Evolutionary conservation across 2,113 vertebrate genomes (phyloP).

Genomic region (Isurus oxyrinchus): DNA sequence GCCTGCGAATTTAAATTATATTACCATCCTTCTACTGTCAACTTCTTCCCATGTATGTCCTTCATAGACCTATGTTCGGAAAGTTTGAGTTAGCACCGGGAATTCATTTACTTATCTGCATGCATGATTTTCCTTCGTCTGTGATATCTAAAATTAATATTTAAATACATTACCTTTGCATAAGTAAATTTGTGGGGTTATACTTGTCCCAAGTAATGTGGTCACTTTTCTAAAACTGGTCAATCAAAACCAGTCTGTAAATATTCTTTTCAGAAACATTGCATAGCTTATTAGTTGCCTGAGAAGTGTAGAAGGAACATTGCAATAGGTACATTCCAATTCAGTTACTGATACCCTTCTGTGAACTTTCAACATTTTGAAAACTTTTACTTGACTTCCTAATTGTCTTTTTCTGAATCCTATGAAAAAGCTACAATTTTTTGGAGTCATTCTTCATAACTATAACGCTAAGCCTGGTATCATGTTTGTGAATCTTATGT

Average conservation of each 20-base stretch:
- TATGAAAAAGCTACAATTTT: too few relatives aligned
- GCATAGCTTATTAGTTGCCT: background rate
- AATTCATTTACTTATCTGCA: background rate
- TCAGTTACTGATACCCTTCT: background rate
- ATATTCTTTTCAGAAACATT: background rate
- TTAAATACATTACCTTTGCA: background rate
- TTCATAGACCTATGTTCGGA: background rate
- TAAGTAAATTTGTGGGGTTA: background rate
- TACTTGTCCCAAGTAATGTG: background rate
- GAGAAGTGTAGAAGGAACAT: background rate
- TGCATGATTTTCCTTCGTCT: background rate
- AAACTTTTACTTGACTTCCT: background rate
- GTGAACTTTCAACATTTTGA: background rate
- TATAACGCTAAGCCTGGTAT: background rate
- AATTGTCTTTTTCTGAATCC: background rate
- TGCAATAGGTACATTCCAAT: background rate
- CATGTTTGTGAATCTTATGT: background rate
- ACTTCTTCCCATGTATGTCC: background rate
- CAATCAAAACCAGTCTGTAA: background rate
- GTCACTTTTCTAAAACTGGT: background rate
- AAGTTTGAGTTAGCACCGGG: background rate
- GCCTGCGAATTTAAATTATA: background rate
- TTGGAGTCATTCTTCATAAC: background rate
- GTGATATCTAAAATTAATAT: too few relatives aligned
- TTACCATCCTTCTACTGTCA: background rate